phyloP scores from a whole-genome alignment of 2,113 vertebrate genomes.

The Micronycteris hirsuta region DNA sequence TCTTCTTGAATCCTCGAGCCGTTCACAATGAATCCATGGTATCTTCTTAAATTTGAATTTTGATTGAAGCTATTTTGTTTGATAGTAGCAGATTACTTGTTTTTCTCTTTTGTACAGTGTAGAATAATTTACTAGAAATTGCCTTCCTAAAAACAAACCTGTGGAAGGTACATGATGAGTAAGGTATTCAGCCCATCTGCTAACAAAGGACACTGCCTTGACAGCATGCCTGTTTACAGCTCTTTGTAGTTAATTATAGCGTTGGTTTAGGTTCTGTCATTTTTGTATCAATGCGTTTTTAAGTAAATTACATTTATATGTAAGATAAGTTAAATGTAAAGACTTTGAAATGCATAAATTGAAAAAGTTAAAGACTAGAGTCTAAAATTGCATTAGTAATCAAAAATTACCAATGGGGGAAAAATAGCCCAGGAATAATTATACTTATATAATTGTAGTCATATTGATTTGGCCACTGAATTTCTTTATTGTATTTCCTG shows the following conservation, averaged over 20 bases:
- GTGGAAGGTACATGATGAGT: background rate
- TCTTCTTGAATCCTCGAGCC: background rate
- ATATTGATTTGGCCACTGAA: background rate
- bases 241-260: background rate
- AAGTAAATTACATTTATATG: constrained; percentile 31
- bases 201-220: background rate
- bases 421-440: background rate
- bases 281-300: background rate
- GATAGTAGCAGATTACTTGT: background rate
- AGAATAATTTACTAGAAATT: background rate
- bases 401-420: background rate
- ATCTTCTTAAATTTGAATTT: background rate
- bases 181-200: background rate
- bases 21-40: background rate
- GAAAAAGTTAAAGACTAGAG: background rate
- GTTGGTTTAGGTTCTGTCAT: background rate
- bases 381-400: background rate
- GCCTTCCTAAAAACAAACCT: background rate
- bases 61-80: background rate
- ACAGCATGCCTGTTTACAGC: background rate
- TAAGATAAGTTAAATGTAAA: background rate
- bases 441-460: background rate
- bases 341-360: background rate
- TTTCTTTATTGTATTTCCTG: background rate
- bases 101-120: background rate